These are phyloP conservation scores for Leptinotarsa juncta DNA, from an alignment of 2,888 invertebrate genomes.

Conservation along the genomic window DNA sequence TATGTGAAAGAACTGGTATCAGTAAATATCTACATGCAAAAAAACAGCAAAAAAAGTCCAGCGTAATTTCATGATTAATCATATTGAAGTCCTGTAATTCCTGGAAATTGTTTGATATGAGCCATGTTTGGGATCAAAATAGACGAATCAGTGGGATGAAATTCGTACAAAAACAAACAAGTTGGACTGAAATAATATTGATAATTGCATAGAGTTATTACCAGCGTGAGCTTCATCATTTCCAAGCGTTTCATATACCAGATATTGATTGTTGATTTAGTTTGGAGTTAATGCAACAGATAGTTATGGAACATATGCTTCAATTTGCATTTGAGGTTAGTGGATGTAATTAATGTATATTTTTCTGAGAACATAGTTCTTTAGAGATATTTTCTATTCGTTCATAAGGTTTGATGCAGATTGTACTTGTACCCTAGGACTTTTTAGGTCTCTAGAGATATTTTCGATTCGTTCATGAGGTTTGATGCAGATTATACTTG, in stretches of 20 bases:
- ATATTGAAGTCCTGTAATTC: not conserved
- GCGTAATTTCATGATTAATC: slow-evolving; percentile 1
- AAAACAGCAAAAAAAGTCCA: not conserved
- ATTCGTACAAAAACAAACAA: not conserved
- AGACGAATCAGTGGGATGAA: not conserved
- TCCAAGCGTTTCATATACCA: not conserved
- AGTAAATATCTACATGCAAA: not conserved
- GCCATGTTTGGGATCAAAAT: not conserved
- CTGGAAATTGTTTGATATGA: not conserved
- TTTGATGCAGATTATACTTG: too few species aligned
- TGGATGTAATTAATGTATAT: too few species aligned
- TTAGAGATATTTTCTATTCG: too few species aligned
- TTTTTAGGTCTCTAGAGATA: too few species aligned
- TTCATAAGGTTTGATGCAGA: too few species aligned
- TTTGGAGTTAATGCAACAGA: not conserved
- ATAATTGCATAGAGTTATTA: not conserved
- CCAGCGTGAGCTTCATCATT: not conserved
- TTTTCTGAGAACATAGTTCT: too few species aligned
- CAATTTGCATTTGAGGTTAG: too few species aligned
- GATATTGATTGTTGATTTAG: not conserved
- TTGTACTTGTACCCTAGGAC: too few species aligned
- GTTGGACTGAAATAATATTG: slow-evolving; percentile 1
- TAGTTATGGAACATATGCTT: too few species aligned
- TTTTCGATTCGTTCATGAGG: too few species aligned
- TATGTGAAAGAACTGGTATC: not conserved